Conservation (phyloP, 2,113 vertebrate genomes). For the Alligator mississippiensis region DNA sequence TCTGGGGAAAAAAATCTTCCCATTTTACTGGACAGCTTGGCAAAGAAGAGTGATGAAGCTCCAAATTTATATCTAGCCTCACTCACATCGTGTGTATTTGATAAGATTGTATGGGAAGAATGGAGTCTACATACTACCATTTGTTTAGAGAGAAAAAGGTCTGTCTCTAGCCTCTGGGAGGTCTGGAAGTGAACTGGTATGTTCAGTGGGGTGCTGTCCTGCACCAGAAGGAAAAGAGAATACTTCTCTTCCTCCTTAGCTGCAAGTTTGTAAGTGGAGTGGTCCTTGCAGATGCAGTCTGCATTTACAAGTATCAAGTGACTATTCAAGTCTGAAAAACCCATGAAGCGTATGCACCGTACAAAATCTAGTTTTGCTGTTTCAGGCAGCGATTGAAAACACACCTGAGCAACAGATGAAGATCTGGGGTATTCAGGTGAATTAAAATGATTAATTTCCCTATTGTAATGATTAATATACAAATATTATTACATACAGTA, state of each 20-base stretch:
- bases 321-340: not conserved
- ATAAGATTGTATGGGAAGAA: not conserved
- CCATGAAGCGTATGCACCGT: slow-evolving; percentile 6
- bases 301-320: not conserved
- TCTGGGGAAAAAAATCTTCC: not conserved
- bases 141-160: not conserved
- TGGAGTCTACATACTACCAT: no score
- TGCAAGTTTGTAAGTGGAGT: not conserved
- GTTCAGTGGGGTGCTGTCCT: rapidly evolving
- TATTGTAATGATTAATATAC: slow-evolving; percentile 46
- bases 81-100: not conserved
- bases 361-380: slow-evolving; percentile 22
- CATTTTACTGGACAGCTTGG: not conserved
- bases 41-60: not conserved
- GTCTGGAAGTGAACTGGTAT: rapidly evolving
- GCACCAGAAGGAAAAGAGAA: rapidly evolving
- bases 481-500: no score
- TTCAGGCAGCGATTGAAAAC: slow-evolving; percentile 20
- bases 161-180: not conserved
- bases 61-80: not conserved
- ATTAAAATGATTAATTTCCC: slow-evolving; percentile 51
- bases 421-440: slow-evolving; percentile 64
- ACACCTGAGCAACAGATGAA: slow-evolving; percentile 17
- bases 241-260: not conserved
- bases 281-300: rapidly evolving